Evolutionary conservation across 2,113 vertebrate genomes (phyloP).

Genomic region (Melospiza melodia): DNA sequence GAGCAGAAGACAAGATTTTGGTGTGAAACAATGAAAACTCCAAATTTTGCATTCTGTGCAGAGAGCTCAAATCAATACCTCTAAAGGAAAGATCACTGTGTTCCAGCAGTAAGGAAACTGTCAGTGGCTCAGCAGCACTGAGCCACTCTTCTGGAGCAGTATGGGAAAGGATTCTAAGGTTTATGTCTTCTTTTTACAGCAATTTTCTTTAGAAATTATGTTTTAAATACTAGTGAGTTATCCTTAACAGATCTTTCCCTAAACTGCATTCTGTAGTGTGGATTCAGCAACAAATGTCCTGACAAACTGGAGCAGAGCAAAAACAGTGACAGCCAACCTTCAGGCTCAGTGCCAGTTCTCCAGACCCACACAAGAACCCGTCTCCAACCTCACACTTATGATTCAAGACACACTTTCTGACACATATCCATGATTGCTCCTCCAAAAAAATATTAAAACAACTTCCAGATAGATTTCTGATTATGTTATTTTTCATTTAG

Average conservation of each 20-base stretch:
- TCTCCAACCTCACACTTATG: neutral
- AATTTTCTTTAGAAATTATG: neutral
- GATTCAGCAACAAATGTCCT: neutral
- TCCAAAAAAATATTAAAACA: neutral
- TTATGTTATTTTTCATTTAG: neutral
- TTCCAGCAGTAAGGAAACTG: neutral
- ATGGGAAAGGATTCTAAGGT: neutral
- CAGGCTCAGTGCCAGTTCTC: neutral
- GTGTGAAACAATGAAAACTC: neutral
- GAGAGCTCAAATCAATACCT: neutral
- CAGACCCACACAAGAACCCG: neutral
- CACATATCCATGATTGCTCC: neutral
- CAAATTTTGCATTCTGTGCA: neutral
- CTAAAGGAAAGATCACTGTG: neutral
- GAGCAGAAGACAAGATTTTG: neutral
- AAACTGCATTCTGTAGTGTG: neutral
- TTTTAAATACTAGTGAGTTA: neutral
- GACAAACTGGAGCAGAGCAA: neutral
- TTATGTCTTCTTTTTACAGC: neutral
- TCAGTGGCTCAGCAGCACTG: neutral
- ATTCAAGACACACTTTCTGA: neutral
- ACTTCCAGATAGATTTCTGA: neutral
- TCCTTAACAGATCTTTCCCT: neutral
- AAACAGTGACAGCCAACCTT: neutral
- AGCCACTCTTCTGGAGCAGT: neutral